Conservation (phyloP, 2,888 invertebrate species). For the Latheticus oryzae region DNA sequence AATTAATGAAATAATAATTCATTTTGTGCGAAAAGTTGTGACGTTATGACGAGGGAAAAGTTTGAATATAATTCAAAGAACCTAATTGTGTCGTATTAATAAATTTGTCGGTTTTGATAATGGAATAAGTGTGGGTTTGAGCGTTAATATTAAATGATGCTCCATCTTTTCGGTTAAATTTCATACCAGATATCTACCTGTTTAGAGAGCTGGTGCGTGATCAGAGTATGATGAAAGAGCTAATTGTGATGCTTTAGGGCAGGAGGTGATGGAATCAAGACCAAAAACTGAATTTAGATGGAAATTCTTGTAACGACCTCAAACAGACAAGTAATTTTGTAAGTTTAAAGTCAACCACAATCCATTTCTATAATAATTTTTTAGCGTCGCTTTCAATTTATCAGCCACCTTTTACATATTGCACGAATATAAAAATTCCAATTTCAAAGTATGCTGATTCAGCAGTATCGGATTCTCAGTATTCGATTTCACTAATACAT, state of each 20-base stretch:
- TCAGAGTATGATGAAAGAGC: too few species aligned
- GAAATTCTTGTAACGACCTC: neutral
- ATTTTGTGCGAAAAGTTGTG: conserved; percentile 3
- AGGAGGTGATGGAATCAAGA: conserved; percentile 1
- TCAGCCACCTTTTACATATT: neutral
- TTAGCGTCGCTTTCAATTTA: neutral
- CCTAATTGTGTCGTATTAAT: conserved; percentile 4
- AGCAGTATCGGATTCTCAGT: too few species aligned
- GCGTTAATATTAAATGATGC: conserved; percentile 1
- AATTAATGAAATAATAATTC: conserved; percentile 10
- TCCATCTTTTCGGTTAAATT: neutral
- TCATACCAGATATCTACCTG: neutral
- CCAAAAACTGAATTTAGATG: neutral
- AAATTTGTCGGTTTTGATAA: conserved; percentile 4
- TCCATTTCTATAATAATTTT: too few species aligned
- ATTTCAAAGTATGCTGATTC: too few species aligned
- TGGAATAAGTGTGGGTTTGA: conserved; percentile 7
- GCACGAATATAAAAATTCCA: neutral
- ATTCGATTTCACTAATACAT: too few species aligned
- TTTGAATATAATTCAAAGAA: conserved; percentile 4
- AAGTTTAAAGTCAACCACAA: neutral
- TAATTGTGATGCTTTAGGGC: neutral
- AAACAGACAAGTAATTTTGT: neutral
- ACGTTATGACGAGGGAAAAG: neutral
- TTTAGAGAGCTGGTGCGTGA: too few species aligned